Percentiles rank a stretch among this genome's conserved stretches.
phyloP scores from a whole-genome alignment of 2,797 vertebrate species.

The Chelidonichthys spinosus region DNA sequence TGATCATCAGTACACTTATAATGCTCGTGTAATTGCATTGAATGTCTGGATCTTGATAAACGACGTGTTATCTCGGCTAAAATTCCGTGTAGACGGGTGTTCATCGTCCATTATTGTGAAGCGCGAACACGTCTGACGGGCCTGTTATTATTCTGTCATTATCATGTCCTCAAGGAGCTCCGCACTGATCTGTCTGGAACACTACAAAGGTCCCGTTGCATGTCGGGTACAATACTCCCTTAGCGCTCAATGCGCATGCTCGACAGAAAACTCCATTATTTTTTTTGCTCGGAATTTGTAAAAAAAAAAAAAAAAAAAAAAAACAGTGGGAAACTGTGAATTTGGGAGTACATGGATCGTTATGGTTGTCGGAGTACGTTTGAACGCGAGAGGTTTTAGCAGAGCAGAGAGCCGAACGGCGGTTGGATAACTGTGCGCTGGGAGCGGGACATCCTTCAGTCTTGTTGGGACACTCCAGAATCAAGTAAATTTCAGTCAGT shows the following conservation, averaged over 20 bases:
- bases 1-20: neutral
- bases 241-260: constrained; percentile 84
- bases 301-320: constrained; percentile 68
- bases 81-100: neutral
- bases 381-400: constrained; percentile 50
- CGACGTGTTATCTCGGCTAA: neutral
- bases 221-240: constrained; percentile 79
- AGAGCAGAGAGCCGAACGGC: constrained; percentile 48
- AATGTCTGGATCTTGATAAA: neutral
- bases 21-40: neutral
- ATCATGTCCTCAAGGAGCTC: constrained; percentile 64
- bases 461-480: constrained; percentile 82
- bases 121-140: constrained; percentile 29
- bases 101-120: neutral
- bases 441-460: constrained; percentile 75
- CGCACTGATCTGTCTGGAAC: constrained; percentile 70
- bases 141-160: constrained; percentile 52
- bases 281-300: constrained; percentile 86
- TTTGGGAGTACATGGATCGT: constrained; percentile 78
- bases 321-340: constrained; percentile 83
- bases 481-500: constrained; percentile 84
- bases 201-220: constrained; percentile 83
- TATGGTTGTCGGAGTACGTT: constrained; percentile 57
- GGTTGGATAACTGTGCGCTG: constrained; percentile 60
- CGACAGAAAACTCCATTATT: constrained; percentile 92